A percentile compares a stretch with the other conserved stretches of the same genome.
These are phyloP conservation scores for Hypomesus transpacificus DNA, from an alignment of 2,113 vertebrate species.

Conservation along the genomic window DNA sequence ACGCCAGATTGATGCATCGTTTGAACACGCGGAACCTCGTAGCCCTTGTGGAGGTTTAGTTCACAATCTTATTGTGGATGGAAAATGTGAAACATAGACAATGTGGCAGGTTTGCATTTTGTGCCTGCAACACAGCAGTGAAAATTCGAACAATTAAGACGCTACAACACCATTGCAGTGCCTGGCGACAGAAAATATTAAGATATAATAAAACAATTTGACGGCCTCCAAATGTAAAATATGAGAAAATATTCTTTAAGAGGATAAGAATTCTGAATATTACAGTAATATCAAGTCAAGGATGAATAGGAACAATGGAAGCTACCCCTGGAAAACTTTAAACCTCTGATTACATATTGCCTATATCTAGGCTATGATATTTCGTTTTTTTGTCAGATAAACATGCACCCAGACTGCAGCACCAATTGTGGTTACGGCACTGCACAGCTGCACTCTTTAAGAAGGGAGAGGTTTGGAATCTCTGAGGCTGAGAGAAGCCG, in stretches of 20 bases:
- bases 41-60: slow-evolving; percentile 21
- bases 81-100: background rate
- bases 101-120: background rate
- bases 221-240: too few relatives aligned
- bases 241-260: too few relatives aligned
- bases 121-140: too few relatives aligned
- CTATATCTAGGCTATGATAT: background rate
- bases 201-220: too few relatives aligned
- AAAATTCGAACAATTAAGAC: too few relatives aligned
- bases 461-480: slow-evolving; percentile 2
- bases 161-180: too few relatives aligned
- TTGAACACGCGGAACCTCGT: slow-evolving; percentile 10
- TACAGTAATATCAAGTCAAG: too few relatives aligned
- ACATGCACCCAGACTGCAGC: background rate
- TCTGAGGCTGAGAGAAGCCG: slow-evolving; percentile 20
- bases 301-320: background rate
- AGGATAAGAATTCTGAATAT: too few relatives aligned
- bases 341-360: background rate
- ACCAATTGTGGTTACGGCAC: slow-evolving; percentile 4
- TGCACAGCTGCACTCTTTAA: slow-evolving; percentile 16
- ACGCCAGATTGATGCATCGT: slow-evolving; percentile 24
- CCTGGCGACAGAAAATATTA: too few relatives aligned
- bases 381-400: background rate
- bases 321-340: background rate
- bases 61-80: slow-evolving; percentile 16